Conservation (phyloP, 35 echinoderm and acorn worm species). For the Acanthaster planci region DNA sequence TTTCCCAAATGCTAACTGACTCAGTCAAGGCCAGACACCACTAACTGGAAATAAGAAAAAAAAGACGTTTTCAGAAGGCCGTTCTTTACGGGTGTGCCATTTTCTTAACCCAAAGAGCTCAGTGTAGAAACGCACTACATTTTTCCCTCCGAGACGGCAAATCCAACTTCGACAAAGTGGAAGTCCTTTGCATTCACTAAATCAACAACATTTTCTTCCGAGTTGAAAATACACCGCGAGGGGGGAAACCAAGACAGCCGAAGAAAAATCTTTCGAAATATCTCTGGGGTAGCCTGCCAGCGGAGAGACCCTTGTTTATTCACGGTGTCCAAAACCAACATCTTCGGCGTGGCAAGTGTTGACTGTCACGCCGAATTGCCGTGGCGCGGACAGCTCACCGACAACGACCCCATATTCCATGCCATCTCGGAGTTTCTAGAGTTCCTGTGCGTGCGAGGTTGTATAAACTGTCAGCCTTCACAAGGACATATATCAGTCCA, state of each 20-base stretch:
- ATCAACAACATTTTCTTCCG: slow-evolving; percentile 3
- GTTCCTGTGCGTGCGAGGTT: slow-evolving; percentile 8
- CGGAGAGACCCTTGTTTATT: slow-evolving; percentile 19
- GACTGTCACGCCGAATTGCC: slow-evolving; percentile 16
- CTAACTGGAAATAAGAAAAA: too few relatives aligned
- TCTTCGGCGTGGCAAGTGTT: slow-evolving; percentile 18
- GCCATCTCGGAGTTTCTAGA: background rate
- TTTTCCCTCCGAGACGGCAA: too few relatives aligned
- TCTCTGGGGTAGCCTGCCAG: background rate
- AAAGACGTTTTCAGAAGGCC: too few relatives aligned
- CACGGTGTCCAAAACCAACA: slow-evolving; percentile 18
- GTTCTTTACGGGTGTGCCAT: too few relatives aligned
- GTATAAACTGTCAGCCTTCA: slow-evolving; percentile 5
- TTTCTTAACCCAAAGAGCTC: too few relatives aligned
- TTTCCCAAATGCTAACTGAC: too few relatives aligned
- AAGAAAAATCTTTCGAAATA: background rate
- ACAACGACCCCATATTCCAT: background rate
- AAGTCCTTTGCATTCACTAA: slow-evolving; percentile 26
- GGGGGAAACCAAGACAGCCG: background rate
- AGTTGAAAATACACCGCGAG: background rate
- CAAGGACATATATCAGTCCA: background rate
- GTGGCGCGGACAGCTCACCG: background rate
- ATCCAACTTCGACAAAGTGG: background rate
- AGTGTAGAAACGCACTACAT: too few relatives aligned
- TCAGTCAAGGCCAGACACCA: too few relatives aligned